These are phyloP conservation scores for Phlogophora meticulosa DNA, from an alignment of 2,888 invertebrate species.

Conservation along the genomic window DNA sequence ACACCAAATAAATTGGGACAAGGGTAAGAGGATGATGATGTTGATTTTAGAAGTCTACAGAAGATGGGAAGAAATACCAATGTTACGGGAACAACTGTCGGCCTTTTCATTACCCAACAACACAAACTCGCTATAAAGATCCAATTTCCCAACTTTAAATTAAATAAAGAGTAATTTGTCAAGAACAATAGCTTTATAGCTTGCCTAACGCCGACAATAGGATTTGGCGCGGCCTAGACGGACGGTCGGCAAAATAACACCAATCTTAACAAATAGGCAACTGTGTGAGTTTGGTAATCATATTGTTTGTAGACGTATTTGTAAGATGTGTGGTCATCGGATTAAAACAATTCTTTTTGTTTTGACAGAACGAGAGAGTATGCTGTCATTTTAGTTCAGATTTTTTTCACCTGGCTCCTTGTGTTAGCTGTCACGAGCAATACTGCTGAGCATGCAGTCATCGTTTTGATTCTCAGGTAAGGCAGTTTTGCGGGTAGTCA, in stretches of 20 bases:
- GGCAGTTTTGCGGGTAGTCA: too few relatives aligned
- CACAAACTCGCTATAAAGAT: not conserved
- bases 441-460: too few relatives aligned
- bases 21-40: too few relatives aligned
- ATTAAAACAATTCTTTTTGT: constrained; percentile 4
- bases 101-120: constrained; percentile 20
- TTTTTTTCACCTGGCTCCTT: too few relatives aligned
- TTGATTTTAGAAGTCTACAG: too few relatives aligned
- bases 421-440: too few relatives aligned
- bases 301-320: constrained; percentile 4
- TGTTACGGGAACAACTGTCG: too few relatives aligned
- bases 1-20: too few relatives aligned
- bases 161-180: constrained; percentile 62
- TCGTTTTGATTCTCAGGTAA: too few relatives aligned
- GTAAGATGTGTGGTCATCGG: constrained; percentile 20
- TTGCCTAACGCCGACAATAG: constrained; percentile 52
- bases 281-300: constrained; percentile 43
- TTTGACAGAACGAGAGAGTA: not conserved
- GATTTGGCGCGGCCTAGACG: constrained; percentile 8
- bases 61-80: too few relatives aligned
- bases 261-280: constrained; percentile 43
- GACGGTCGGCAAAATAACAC: constrained; percentile 39
- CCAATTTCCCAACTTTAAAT: constrained; percentile 47
- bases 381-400: not conserved
- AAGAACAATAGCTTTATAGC: constrained; percentile 61